phyloP scores from a whole-genome alignment of 2,113 vertebrate genomes.

The Terrapene triunguis region DNA sequence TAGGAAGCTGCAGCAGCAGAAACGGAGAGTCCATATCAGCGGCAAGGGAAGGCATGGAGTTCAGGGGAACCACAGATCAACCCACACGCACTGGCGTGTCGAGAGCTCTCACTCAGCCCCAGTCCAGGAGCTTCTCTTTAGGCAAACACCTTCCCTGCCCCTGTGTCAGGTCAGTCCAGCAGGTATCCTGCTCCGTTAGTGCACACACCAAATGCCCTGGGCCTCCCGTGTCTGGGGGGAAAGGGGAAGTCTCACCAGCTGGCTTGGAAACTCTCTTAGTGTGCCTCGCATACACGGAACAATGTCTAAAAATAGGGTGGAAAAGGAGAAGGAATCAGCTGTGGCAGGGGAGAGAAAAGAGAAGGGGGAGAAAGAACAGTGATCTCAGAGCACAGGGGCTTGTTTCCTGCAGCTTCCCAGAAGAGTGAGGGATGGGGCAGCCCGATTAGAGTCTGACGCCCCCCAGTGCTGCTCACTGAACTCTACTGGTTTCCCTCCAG shows the following conservation, averaged over 20 bases:
- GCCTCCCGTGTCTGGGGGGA: slow-evolving; percentile 18
- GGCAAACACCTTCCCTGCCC: not conserved
- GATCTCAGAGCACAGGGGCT: not conserved
- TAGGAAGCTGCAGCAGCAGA: not conserved
- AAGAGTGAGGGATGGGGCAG: not conserved
- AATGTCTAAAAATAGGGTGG: slow-evolving; percentile 60
- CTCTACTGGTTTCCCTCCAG: not conserved
- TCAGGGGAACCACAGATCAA: not conserved
- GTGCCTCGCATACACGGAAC: slow-evolving; percentile 49
- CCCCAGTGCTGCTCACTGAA: not conserved
- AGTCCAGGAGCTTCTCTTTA: not conserved
- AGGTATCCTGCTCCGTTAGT: not conserved
- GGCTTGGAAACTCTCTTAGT: slow-evolving; percentile 68
- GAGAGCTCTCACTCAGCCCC: not conserved
- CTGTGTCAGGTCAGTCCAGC: not conserved
- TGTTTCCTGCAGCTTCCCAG: not conserved
- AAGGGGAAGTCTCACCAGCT: slow-evolving; percentile 58
- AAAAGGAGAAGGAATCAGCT: slow-evolving; percentile 61
- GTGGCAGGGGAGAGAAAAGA: slow-evolving; percentile 21
- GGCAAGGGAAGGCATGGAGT: not conserved
- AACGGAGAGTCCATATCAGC: not conserved
- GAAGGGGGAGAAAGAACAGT: not conserved
- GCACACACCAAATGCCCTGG: not conserved
- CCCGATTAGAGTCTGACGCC: not conserved
- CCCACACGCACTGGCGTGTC: not conserved